Conservation (phyloP, 2,113 vertebrate species). For the Ophiodon elongatus region DNA sequence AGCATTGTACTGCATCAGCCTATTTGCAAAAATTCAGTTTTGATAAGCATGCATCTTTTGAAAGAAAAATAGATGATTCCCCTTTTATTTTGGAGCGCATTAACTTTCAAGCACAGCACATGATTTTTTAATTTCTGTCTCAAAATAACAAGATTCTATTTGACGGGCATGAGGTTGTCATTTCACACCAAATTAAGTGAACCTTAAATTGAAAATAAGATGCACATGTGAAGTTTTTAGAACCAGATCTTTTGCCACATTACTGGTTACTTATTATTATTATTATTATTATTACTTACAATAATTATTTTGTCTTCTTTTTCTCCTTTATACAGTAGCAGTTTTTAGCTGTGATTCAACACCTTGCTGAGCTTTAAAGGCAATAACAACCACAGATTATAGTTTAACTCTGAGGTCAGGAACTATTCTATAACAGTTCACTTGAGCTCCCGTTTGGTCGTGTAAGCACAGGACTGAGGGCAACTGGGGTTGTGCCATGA, state of each 20-base stretch:
- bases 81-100: slow-evolving; percentile 43
- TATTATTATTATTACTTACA: no score
- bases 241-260: slow-evolving; percentile 16
- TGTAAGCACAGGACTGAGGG: slow-evolving; percentile 45
- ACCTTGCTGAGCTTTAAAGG: slow-evolving; percentile 51
- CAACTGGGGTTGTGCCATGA: slow-evolving; percentile 44
- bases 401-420: slow-evolving; percentile 58
- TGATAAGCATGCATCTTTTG: slow-evolving; percentile 69
- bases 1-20: slow-evolving; percentile 71
- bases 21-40: slow-evolving; percentile 69
- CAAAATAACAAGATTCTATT: slow-evolving; percentile 36
- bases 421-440: slow-evolving; percentile 59
- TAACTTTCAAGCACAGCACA: slow-evolving; percentile 52
- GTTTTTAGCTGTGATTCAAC: slow-evolving; percentile 11
- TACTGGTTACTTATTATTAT: background rate
- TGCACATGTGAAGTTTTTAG: slow-evolving; percentile 2
- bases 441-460: slow-evolving; percentile 58
- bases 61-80: slow-evolving; percentile 43
- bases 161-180: slow-evolving; percentile 4
- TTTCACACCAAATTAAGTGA: slow-evolving; percentile 26
- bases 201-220: slow-evolving; percentile 4
- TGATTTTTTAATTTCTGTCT: slow-evolving; percentile 42
- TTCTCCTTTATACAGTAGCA: background rate
- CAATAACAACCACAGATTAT: slow-evolving; percentile 53
- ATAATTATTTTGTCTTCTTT: background rate